Conservation (phyloP, 1,140 invertebrate species). For the Penaeus indicus region DNA sequence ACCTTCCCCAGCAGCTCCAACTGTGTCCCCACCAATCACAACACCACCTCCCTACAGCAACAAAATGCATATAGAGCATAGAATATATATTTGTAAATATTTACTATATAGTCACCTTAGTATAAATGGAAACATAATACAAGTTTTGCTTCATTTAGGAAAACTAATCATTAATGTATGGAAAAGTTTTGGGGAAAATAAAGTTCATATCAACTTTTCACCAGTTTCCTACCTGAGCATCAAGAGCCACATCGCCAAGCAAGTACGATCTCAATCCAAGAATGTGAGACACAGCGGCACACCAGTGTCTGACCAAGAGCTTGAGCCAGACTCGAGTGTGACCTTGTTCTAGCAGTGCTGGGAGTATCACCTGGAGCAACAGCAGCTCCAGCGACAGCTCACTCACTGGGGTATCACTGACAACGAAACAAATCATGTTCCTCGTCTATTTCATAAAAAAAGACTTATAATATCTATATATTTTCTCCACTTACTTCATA, state of each 20-base stretch:
- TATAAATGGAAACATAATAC: neutral
- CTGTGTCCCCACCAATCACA: constrained; percentile 50
- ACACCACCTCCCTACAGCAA: constrained; percentile 48
- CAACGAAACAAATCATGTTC: constrained; percentile 71
- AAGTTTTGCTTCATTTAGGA: too few relatives aligned
- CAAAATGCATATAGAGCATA: neutral
- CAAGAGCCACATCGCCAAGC: constrained; percentile 77
- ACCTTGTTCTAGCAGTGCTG: constrained; percentile 94
- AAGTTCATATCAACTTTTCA: neutral
- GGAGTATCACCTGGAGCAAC: constrained; percentile 90
- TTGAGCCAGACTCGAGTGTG: constrained; percentile 95
- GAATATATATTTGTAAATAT: neutral
- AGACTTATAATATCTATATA: constrained; percentile 10
- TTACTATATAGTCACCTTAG: neutral
- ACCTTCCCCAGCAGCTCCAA: neutral
- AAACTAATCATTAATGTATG: too few relatives aligned
- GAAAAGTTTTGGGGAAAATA: neutral
- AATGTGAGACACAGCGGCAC: constrained; percentile 85
- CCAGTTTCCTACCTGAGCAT: constrained; percentile 58
- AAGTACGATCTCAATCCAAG: constrained; percentile 91
- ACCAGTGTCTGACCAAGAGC: constrained; percentile 89
- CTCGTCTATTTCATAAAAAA: neutral
- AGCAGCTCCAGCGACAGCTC: constrained; percentile 95
- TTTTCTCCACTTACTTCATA: neutral
- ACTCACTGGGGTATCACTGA: constrained; percentile 82